Evolutionary conservation across 2,888 invertebrate species (phyloP), one percentile per base, ranked within the genome.

Genomic region (Endotricha flammealis): DNA sequence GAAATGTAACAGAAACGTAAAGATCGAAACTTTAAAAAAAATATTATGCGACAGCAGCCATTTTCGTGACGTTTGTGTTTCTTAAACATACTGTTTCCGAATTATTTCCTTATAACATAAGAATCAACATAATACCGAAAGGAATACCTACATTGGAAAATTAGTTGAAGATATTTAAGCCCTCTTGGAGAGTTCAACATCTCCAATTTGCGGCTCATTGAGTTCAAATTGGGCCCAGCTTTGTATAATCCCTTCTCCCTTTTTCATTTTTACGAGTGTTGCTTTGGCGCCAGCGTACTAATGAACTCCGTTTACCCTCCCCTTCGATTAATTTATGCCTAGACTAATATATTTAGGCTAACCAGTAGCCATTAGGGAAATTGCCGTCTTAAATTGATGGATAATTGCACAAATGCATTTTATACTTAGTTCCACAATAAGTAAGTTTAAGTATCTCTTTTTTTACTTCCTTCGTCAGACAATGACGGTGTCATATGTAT

Each of bases 141-240:
- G 20, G 16, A 29, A 41, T 34, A 34, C 6, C 3, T 32, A 22
- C 27, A 37, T 34, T 23, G 25, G 29, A 34, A 39, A 34, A 39
- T 37, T 36, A 38, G 46, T 20, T 20, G 6, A 20, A 20, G n/a
- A 47, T 41, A 57, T 56, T 56, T 64, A 65, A 69, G 57, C 69
- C 62, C 63, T 64, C 64, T 60, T 54, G 41, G 48, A 62, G 57
- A 68, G 62, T 70, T 73, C 64, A 72, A 65, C 65, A 71, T 73
- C 66, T 66, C 66, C 67, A 57, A 67, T 72, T 68, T 64, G 58
- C 61, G 74, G 70, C 66, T 73, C 76, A 76, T 76, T 76, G 73
- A 71, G 66, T 69, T 59, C 65, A 64, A 77, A 75, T 76, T 74
- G 66, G 62, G 58, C 62, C 50, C 54, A 60, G 66, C 68, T 73